Evolutionary conservation across 2,888 invertebrate genomes (phyloP).

Genomic region (Habrosyne pyritoides): DNA sequence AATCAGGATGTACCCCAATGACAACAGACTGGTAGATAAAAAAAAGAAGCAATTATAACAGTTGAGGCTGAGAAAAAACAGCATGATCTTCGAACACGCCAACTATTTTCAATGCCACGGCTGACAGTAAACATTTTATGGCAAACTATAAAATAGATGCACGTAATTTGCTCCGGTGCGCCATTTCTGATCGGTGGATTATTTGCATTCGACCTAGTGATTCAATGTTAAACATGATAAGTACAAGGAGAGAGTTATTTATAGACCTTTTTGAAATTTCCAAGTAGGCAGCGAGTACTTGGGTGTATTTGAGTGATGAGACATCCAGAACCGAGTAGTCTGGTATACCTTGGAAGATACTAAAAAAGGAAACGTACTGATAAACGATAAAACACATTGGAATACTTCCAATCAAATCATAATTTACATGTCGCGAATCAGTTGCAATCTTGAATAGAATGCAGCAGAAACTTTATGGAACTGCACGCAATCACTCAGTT

Average conservation of each 20-base stretch:
- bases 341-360: neutral
- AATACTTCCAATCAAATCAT: neutral
- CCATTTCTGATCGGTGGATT: slow-evolving; percentile 26
- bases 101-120: slow-evolving; percentile 46
- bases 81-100: slow-evolving; percentile 38
- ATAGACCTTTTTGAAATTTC: slow-evolving; percentile 16
- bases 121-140: slow-evolving; percentile 35
- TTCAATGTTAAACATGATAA: slow-evolving; percentile 36
- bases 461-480: neutral
- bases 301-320: neutral
- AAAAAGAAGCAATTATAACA: slow-evolving; percentile 46
- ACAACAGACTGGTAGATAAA: slow-evolving; percentile 28
- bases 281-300: neutral
- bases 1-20: slow-evolving; percentile 50
- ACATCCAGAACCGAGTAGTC: too few species aligned
- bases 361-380: neutral
- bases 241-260: slow-evolving; percentile 33
- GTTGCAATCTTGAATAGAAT: neutral
- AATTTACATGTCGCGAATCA: neutral
- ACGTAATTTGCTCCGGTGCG: slow-evolving; percentile 24
- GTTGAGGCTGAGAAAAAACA: slow-evolving; percentile 34
- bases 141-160: slow-evolving; percentile 30
- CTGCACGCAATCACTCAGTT: too few species aligned
- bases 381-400: neutral
- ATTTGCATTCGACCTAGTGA: slow-evolving; percentile 47